These are phyloP conservation scores for Achlya flavicornis DNA, from an alignment of 2,888 invertebrate species.

Conservation along the genomic window DNA sequence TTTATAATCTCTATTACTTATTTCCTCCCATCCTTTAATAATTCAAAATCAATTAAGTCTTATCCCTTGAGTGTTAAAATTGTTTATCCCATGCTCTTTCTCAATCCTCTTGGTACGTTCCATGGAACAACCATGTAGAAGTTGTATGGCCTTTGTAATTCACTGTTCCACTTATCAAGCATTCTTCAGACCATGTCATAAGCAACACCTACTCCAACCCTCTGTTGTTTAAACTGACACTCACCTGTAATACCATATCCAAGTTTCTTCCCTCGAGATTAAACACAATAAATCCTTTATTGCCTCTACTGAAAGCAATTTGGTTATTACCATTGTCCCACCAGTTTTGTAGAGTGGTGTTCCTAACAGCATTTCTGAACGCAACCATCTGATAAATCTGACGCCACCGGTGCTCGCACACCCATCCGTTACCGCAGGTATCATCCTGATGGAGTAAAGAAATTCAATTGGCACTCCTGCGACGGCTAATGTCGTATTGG, in stretches of 20 bases:
- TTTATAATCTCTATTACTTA: not conserved
- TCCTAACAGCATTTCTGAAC: conserved; percentile 87
- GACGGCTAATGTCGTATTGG: too few species aligned
- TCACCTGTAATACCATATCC: conserved; percentile 80
- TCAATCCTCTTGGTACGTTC: too few species aligned
- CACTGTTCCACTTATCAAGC: too few species aligned
- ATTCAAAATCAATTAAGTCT: too few species aligned
- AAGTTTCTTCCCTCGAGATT: conserved; percentile 86
- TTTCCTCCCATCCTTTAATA: conserved; percentile 3
- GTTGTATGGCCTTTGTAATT: too few species aligned
- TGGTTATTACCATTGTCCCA: conserved; percentile 92
- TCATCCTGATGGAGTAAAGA: conserved; percentile 68
- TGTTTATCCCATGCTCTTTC: too few species aligned
- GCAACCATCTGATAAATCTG: conserved; percentile 91
- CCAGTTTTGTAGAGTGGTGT: conserved; percentile 85
- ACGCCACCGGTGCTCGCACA: conserved; percentile 93
- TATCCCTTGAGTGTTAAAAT: too few species aligned
- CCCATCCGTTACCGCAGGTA: conserved; percentile 88
- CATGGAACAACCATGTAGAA: too few species aligned
- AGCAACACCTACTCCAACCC: too few species aligned
- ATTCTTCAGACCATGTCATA: too few species aligned
- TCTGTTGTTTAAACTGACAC: not conserved
- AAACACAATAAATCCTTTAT: conserved; percentile 88
- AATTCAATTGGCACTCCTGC: not conserved
- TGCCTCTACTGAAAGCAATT: conserved; percentile 91